Evolutionary conservation across 2,888 invertebrate genomes (phyloP).

Genomic region (Seira musarum): DNA sequence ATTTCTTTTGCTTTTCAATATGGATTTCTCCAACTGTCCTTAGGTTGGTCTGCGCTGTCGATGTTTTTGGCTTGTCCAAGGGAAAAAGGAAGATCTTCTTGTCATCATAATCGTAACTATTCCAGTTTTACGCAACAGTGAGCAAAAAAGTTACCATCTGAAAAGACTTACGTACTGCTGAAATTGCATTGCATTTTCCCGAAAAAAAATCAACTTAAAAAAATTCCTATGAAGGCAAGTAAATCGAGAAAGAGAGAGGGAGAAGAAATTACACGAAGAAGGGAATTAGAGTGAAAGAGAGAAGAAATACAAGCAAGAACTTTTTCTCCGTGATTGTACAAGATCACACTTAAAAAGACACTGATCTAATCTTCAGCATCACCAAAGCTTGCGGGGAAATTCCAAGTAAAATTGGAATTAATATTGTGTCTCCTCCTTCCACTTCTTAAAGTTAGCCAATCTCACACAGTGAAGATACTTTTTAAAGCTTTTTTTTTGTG

Average conservation of each 20-base stretch:
- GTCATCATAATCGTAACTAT: slow-evolving; percentile 45
- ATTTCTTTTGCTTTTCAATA: background rate
- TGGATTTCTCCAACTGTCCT: background rate
- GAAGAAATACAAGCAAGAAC: background rate
- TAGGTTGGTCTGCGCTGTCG: background rate
- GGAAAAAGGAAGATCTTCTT: background rate
- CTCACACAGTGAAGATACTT: background rate
- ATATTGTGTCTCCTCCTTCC: background rate
- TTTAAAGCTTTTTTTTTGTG: background rate
- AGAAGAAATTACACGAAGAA: background rate
- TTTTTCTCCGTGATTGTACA: background rate
- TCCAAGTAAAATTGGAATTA: background rate
- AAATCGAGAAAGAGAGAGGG: too few relatives aligned
- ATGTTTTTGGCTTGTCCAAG: background rate
- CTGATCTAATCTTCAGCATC: background rate
- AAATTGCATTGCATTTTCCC: background rate
- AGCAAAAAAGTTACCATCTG: slow-evolving; percentile 1
- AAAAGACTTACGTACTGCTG: background rate
- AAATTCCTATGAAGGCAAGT: too few relatives aligned
- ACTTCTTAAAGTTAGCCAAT: background rate
- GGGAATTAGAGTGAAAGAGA: background rate
- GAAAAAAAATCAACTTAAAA: too few relatives aligned
- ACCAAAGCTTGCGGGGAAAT: too few relatives aligned
- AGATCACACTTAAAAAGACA: background rate
- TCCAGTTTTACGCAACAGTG: slow-evolving; percentile 23